Base-by-base conservation (phyloP, 2,797 vertebrate genomes). In the Epinephelus coioides region DNA sequence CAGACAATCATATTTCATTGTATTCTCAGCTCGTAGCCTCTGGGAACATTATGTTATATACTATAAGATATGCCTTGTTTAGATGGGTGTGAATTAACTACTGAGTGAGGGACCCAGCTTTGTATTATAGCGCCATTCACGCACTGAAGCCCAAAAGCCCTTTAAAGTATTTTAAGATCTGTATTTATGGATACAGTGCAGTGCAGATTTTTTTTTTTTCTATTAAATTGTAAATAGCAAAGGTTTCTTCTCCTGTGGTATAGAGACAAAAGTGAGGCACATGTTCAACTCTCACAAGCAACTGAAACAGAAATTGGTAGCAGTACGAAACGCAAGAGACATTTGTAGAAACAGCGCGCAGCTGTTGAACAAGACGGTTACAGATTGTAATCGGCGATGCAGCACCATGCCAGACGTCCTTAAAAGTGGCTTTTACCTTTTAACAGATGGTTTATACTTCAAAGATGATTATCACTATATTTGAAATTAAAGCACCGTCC, bases 191-290 rank as follows among this genome's bases (percentile, higher is more conserved):
- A 92, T 95, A 92, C 95, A 93, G 92, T 89, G 86, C 94, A 94
- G 95, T 90, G 79, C 89, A 88, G 81, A 95, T 86, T 93, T 91
- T 87, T 23, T 91, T 87, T 23, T 90, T 92, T 47, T 55, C 64
- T 53, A 34, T 69, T 55, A 14, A 18, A 81, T 56, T 97, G 96
- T 97, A 97, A 96, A 96, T 97, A 96, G 89, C 91, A 89, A 92
- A 91, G 93, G 95, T 96, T 96, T 96, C 92, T 97, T 95, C 92
- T 97, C 95, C 97, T 98, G 97, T 98, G 97, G 97, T 96, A 96
- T 92, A 86, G 79, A 93, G 93, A 95, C 91, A 95, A 94, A 94
- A 90, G 84, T 81, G 86, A 96, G 95, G 95, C 95, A 96, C 95
- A 96, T 95, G 94, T 92, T 92, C 91, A 94, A 92, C 93, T 94